phyloP scores from a whole-genome alignment of 2,113 vertebrate genomes.

The Loxodonta africana region DNA sequence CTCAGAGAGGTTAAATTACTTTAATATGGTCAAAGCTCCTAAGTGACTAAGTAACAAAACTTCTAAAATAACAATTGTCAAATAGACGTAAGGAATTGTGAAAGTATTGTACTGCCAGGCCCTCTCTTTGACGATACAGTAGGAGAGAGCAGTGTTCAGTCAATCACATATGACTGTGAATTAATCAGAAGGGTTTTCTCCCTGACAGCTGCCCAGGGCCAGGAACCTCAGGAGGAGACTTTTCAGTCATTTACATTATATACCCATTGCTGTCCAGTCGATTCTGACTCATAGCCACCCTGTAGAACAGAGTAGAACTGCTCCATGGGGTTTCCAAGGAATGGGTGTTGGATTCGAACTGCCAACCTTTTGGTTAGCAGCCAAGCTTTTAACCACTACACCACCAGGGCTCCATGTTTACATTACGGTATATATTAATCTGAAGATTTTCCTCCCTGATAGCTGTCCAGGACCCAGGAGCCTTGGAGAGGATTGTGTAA shows the following conservation, averaged over 20 bases:
- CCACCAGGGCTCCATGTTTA: too few species aligned
- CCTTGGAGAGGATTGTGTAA: background rate
- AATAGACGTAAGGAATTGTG: background rate
- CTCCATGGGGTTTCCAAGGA: too few species aligned
- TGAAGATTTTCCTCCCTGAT: background rate
- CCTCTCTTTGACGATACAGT: background rate
- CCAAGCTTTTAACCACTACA: too few species aligned
- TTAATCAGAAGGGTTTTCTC: background rate
- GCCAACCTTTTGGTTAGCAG: too few species aligned
- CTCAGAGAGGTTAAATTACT: slow-evolving; percentile 20
- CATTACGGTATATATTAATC: background rate
- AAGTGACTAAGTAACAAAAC: background rate
- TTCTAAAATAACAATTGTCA: background rate
- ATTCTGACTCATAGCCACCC: too few species aligned
- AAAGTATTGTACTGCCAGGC: background rate
- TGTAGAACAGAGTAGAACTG: too few species aligned
- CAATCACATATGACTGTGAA: background rate
- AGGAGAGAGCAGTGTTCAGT: background rate
- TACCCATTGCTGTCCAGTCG: too few species aligned
- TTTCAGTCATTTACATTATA: background rate
- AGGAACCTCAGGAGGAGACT: background rate
- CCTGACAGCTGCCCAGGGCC: background rate
- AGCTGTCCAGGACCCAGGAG: background rate
- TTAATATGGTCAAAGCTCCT: slow-evolving; percentile 45
- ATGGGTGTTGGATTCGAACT: too few species aligned